Percentiles rank a stretch among this genome's conserved stretches.
Evolutionary conservation across 2,888 invertebrate genomes (phyloP).

Genomic region (Erebia ligea): DNA sequence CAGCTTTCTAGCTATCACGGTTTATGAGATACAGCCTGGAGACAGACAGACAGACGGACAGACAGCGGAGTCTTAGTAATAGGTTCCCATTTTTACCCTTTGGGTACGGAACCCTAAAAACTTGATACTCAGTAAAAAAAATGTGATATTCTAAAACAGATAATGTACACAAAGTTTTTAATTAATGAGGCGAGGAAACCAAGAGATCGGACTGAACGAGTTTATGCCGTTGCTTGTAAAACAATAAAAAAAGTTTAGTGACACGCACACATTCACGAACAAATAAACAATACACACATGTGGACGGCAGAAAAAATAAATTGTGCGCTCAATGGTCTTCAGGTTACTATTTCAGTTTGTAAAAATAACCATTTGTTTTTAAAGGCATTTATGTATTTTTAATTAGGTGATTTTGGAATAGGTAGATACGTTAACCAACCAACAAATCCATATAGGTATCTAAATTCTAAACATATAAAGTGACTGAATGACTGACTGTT

Average conservation of each 20-base stretch:
- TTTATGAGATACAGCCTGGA: too few species aligned
- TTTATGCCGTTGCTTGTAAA: slow-evolving; percentile 61
- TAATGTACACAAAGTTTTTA: slow-evolving; percentile 48
- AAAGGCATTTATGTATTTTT: slow-evolving; percentile 7
- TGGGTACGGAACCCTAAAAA: too few species aligned
- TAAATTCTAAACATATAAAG: too few species aligned
- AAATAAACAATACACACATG: slow-evolving; percentile 66
- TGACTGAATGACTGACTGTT: too few species aligned
- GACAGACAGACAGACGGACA: too few species aligned
- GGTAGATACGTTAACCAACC: neutral
- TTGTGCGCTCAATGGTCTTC: slow-evolving; percentile 37
- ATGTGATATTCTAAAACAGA: slow-evolving; percentile 24
- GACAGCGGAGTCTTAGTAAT: too few species aligned
- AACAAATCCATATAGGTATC: too few species aligned
- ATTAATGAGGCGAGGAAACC: slow-evolving; percentile 49
- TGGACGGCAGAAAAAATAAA: slow-evolving; percentile 47
- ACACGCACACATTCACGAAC: slow-evolving; percentile 66
- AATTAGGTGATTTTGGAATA: neutral
- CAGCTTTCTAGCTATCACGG: too few species aligned
- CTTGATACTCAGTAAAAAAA: neutral
- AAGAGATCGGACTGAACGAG: slow-evolving; percentile 28
- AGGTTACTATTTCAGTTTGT: slow-evolving; percentile 30
- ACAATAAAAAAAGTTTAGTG: slow-evolving; percentile 74
- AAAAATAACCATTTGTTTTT: slow-evolving; percentile 19
- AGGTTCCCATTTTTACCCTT: too few species aligned